A percentile compares a stretch with the other conserved stretches of the same genome.
Evolutionary conservation across 2,797 vertebrate genomes (phyloP).

Genomic region (Forpus xanthops): DNA sequence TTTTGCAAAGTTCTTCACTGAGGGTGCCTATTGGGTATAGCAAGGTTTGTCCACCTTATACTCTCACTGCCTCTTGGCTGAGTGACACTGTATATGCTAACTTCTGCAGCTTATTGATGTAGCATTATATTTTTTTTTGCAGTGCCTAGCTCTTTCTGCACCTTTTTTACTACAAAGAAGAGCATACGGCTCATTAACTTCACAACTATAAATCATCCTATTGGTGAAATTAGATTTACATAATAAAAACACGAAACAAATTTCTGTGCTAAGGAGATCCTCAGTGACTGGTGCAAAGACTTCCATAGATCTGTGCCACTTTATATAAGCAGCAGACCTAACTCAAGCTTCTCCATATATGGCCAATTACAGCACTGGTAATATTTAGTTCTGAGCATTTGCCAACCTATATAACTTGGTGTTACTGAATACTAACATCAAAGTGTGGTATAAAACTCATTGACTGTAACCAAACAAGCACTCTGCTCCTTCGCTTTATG

Average conservation of each 20-base stretch:
- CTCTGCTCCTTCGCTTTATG: conserved; percentile 14
- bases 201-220: background rate
- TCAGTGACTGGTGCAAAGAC: background rate
- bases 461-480: conserved; percentile 54
- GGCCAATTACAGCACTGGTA: background rate
- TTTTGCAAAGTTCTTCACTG: background rate
- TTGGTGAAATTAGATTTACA: background rate
- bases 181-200: conserved; percentile 16
- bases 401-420: background rate
- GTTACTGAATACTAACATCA: background rate
- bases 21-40: background rate
- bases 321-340: background rate
- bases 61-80: background rate
- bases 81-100: background rate
- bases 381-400: background rate
- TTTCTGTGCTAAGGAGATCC: background rate
- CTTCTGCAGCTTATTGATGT: background rate
- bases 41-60: background rate
- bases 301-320: background rate
- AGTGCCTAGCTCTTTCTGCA: background rate
- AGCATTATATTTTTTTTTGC: background rate
- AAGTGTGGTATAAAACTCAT: conserved; percentile 1
- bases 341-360: background rate
- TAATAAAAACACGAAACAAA: background rate
- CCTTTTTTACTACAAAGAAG: conserved; percentile 5